These are phyloP conservation scores for Wiebesia pumilae DNA, from an alignment of 1,140 invertebrate genomes.

Conservation along the genomic window DNA sequence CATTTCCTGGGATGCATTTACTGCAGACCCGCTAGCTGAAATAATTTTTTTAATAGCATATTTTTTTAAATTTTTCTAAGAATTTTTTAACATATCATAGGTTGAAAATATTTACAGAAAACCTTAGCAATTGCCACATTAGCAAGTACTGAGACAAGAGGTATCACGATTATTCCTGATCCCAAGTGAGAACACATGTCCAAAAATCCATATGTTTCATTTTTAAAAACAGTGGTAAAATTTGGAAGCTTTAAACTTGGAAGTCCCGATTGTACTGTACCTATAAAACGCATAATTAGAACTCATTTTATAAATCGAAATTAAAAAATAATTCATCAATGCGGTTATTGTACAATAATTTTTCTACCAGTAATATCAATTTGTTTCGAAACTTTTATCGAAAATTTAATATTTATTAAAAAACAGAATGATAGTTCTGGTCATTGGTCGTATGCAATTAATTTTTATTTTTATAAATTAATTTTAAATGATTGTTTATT, in stretches of 20 bases:
- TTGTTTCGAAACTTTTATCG: too few relatives aligned
- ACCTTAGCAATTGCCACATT: constrained; percentile 88
- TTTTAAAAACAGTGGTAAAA: constrained; percentile 75
- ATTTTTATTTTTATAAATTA: too few relatives aligned
- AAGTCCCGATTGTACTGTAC: constrained; percentile 79
- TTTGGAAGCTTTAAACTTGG: constrained; percentile 76
- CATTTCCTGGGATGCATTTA: constrained; percentile 83
- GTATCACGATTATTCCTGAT: constrained; percentile 81
- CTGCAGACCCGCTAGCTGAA: constrained; percentile 71
- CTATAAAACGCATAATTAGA: constrained; percentile 61
- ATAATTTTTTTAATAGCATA: neutral
- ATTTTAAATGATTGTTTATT: too few relatives aligned
- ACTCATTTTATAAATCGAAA: neutral
- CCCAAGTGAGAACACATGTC: constrained; percentile 80
- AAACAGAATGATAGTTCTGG: too few relatives aligned
- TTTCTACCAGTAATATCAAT: too few relatives aligned
- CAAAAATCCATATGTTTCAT: constrained; percentile 76
- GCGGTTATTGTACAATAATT: too few relatives aligned
- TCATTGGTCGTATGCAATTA: too few relatives aligned
- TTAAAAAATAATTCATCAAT: too few relatives aligned
- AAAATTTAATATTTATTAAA: too few relatives aligned
- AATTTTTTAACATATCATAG: too few relatives aligned
- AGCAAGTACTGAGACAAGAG: constrained; percentile 83
- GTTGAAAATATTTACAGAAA: constrained; percentile 77
- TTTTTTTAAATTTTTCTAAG: neutral